Conservation (phyloP, 2,888 invertebrate species). For the Cryptocheilus praepositus region DNA sequence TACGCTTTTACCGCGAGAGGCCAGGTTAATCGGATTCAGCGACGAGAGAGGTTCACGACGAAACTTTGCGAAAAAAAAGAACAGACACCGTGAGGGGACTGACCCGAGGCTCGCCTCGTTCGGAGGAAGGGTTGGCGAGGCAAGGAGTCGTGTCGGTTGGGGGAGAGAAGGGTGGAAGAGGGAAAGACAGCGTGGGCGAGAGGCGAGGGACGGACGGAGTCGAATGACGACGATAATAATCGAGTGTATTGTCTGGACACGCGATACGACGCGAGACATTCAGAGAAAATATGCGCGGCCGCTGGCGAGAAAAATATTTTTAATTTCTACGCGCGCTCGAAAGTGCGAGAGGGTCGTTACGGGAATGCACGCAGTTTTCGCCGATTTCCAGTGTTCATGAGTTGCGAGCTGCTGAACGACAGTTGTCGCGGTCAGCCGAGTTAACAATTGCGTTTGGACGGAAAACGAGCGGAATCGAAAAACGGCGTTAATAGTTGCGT, state of each 20-base stretch:
- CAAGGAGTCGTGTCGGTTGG: background rate
- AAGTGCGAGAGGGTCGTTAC: too few species aligned
- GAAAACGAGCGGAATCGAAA: too few species aligned
- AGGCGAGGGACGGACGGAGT: background rate
- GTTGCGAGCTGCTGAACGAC: too few species aligned
- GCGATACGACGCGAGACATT: background rate
- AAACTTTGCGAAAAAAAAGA: conserved; percentile 19
- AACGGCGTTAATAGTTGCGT: too few species aligned
- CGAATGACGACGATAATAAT: conserved; percentile 9
- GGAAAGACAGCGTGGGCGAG: background rate
- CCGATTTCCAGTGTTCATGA: too few species aligned
- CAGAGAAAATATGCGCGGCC: background rate
- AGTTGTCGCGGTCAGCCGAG: too few species aligned
- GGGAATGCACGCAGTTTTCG: too few species aligned
- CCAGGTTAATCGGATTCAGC: conserved; percentile 49
- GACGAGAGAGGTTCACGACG: conserved; percentile 31
- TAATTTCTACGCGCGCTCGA: too few species aligned
- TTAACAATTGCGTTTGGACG: too few species aligned
- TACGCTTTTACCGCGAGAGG: conserved; percentile 22
- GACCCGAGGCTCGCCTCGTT: conserved; percentile 2
- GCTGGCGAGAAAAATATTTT: too few species aligned
- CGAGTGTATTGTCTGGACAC: conserved; percentile 6
- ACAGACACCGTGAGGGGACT: background rate
- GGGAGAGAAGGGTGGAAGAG: background rate
- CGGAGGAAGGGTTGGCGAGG: background rate